These are phyloP conservation scores for Limonius californicus DNA, from an alignment of 1,140 invertebrate genomes.

Conservation along the genomic window DNA sequence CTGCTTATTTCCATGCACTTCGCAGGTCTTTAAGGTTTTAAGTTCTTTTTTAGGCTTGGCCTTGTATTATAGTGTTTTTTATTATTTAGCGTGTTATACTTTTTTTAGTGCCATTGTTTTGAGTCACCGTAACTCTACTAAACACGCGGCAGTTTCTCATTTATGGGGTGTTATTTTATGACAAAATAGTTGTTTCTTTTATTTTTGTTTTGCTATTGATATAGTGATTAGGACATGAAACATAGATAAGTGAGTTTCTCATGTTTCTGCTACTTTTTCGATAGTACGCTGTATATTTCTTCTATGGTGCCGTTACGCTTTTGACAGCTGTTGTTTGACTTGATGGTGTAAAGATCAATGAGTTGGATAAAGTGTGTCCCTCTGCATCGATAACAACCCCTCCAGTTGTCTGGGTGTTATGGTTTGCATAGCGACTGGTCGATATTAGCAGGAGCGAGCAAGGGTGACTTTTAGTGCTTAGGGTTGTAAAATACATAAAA, in stretches of 20 bases:
- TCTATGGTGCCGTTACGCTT: no score
- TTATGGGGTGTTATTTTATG: not conserved
- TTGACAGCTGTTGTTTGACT: constrained; percentile 9
- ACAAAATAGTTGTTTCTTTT: not conserved
- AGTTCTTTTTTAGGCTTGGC: no score
- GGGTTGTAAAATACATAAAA: constrained; percentile 13
- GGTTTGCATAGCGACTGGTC: constrained; percentile 12
- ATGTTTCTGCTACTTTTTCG: not conserved
- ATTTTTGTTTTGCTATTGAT: no score
- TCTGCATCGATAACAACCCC: constrained; percentile 8
- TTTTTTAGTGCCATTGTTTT: no score
- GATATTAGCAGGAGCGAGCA: constrained; percentile 2
- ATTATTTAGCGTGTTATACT: no score
- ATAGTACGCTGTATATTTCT: not conserved
- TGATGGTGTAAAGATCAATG: constrained; percentile 8
- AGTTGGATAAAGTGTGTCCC: constrained; percentile 13
- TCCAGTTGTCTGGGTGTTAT: not conserved
- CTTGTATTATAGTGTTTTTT: no score
- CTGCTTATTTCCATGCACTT: no score
- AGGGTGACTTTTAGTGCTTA: constrained; percentile 13
- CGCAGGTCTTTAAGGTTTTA: no score
- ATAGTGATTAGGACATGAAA: no score
- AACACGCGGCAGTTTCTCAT: no score
- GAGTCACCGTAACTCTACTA: no score
- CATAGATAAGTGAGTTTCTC: not conserved